Evolutionary conservation across 2,797 vertebrate genomes (phyloP).

Genomic region (Spinus olivaceus): DNA sequence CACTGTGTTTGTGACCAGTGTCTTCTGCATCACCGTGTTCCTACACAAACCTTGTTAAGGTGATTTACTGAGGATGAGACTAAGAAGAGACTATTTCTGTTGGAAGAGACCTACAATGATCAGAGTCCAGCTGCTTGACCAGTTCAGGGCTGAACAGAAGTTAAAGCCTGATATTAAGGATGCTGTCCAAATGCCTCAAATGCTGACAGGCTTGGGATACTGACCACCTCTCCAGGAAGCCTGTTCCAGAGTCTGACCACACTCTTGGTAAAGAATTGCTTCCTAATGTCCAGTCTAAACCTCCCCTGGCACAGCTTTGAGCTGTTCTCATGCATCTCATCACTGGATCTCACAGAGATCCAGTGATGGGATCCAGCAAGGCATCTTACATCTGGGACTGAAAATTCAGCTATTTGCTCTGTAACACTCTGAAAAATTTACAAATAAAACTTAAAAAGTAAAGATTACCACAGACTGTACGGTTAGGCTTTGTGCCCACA

Average conservation of each 20-base stretch:
- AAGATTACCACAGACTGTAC: rapidly evolving
- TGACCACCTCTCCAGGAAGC: rapidly evolving
- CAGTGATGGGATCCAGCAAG: not conserved
- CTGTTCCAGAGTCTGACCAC: not conserved
- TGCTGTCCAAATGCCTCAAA: not conserved
- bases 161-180: not conserved
- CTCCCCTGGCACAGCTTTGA: not conserved
- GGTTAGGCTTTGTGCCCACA: not conserved
- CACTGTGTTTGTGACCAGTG: not conserved
- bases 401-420: not conserved
- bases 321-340: not conserved
- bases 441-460: not conserved
- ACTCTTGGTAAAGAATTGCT: not conserved
- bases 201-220: not conserved
- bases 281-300: not conserved
- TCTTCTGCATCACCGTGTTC: rapidly evolving
- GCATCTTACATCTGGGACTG: not conserved
- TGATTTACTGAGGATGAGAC: not conserved
- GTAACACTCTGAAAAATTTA: not conserved
- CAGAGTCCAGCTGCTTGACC: not conserved
- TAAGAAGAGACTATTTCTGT: not conserved
- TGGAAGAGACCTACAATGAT: not conserved
- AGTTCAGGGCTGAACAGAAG: not conserved
- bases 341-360: not conserved
- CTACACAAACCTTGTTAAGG: not conserved